phyloP scores from a whole-genome alignment of 1,140 invertebrate species.

The Stratiolaelaps scimitus region DNA sequence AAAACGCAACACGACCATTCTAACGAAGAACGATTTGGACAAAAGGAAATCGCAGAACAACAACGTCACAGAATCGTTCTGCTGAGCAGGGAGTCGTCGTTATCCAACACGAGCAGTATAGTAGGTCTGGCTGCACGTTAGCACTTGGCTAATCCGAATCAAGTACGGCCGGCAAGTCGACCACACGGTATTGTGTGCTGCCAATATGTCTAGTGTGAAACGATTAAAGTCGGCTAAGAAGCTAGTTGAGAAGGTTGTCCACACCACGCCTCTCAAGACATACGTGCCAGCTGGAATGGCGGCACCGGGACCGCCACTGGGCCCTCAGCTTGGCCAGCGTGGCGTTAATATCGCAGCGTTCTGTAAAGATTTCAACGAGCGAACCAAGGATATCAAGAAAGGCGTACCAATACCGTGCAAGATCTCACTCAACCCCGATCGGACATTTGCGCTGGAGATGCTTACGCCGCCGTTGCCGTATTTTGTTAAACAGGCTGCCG shows the following conservation, averaged over 20 bases:
- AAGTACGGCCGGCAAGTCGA: too few relatives aligned
- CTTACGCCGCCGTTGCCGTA: constrained; percentile 70
- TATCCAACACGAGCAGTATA: too few relatives aligned
- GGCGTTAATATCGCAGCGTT: constrained; percentile 90
- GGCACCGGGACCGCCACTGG: constrained; percentile 37
- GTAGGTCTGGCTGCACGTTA: too few relatives aligned
- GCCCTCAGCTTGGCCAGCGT: constrained; percentile 49
- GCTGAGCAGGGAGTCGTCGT: too few relatives aligned
- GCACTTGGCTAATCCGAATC: too few relatives aligned
- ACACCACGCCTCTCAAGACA: constrained; percentile 34
- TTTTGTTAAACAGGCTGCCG: constrained; percentile 88
- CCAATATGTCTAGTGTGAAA: constrained; percentile 25
- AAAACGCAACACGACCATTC: too few relatives aligned
- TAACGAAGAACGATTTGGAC: too few relatives aligned
- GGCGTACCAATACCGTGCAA: constrained; percentile 76
- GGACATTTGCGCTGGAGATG: constrained; percentile 68
- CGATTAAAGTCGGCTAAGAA: constrained; percentile 34
- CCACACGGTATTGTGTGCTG: too few relatives aligned
- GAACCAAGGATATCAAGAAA: constrained; percentile 77
- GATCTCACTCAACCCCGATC: constrained; percentile 67
- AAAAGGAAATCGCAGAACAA: too few relatives aligned
- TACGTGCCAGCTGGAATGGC: constrained; percentile 37
- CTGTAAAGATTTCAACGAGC: constrained; percentile 96
- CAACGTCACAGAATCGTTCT: too few relatives aligned
- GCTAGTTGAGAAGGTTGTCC: constrained; percentile 36